Evolutionary conservation across 2,797 vertebrate genomes (phyloP).

Genomic region (Onychomys leucogaster): DNA sequence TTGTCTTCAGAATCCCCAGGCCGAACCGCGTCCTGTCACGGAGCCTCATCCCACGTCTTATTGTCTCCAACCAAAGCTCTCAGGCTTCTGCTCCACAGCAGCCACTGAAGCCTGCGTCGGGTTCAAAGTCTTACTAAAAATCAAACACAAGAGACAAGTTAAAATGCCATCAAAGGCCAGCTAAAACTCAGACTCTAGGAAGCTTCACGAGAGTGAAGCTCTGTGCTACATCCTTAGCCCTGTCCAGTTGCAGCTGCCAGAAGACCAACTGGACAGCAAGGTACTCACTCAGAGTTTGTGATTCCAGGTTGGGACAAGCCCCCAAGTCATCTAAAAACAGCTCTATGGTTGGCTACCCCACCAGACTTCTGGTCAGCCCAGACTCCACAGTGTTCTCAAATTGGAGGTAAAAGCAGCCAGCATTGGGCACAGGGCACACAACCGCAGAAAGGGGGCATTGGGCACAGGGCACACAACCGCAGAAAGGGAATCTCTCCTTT

Average conservation of each 20-base stretch:
- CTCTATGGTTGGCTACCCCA: background rate
- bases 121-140: constrained; percentile 90
- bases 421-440: background rate
- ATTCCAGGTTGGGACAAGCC: constrained; percentile 64
- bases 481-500: background rate
- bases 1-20: constrained; percentile 87
- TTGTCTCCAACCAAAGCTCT: constrained; percentile 87
- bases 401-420: background rate
- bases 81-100: constrained; percentile 87
- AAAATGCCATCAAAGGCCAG: constrained; percentile 83
- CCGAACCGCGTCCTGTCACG: constrained; percentile 87
- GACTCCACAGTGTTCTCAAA: background rate
- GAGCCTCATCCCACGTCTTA: constrained; percentile 87
- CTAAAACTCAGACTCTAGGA: constrained; percentile 73
- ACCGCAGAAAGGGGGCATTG: background rate
- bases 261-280: constrained; percentile 3
- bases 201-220: constrained; percentile 65
- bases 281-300: constrained; percentile 60
- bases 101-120: constrained; percentile 86
- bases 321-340: constrained; percentile 63
- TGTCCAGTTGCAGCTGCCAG: background rate
- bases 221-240: constrained; percentile 58
- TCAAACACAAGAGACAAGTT: constrained; percentile 89
- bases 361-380: background rate
- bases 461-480: background rate